Evolutionary conservation across 2,113 vertebrate species (phyloP).

Genomic region (Carollia perspicillata): DNA sequence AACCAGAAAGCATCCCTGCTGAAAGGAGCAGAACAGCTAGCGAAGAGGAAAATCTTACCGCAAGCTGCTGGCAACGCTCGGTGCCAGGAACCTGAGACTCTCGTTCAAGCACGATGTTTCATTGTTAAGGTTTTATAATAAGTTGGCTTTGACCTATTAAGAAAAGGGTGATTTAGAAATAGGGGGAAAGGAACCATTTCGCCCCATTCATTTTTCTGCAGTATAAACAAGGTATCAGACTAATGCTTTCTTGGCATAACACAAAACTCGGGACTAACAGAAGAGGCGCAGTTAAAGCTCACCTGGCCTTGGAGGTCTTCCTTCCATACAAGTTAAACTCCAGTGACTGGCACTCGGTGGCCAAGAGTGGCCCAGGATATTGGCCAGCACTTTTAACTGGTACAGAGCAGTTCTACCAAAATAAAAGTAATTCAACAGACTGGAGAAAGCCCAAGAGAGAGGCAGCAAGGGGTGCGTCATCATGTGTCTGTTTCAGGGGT

Average conservation of each 20-base stretch:
- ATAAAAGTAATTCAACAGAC: not conserved
- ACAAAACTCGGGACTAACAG: constrained; percentile 70
- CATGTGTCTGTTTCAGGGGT: not conserved
- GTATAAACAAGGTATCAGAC: constrained; percentile 52
- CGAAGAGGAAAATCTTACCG: constrained; percentile 64
- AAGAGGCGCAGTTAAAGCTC: constrained; percentile 75
- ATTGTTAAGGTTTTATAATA: constrained; percentile 55
- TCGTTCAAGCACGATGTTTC: constrained; percentile 54
- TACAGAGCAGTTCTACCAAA: constrained; percentile 31
- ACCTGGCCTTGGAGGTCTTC: constrained; percentile 77
- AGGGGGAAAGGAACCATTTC: constrained; percentile 55
- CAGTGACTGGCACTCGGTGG: constrained; percentile 44
- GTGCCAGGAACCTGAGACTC: constrained; percentile 71
- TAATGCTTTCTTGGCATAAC: constrained; percentile 62
- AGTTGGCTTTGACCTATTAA: constrained; percentile 61
- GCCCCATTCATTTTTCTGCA: constrained; percentile 17
- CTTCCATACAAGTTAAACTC: constrained; percentile 75
- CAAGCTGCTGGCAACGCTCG: constrained; percentile 55
- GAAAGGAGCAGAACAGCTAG: constrained; percentile 48
- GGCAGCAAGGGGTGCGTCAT: not conserved
- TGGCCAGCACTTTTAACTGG: constrained; percentile 62
- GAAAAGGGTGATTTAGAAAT: constrained; percentile 73
- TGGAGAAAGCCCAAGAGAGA: not conserved
- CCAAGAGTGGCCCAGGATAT: constrained; percentile 30
- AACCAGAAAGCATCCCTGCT: constrained; percentile 72